Evolutionary conservation across 2,797 vertebrate species (phyloP), one percentile per base, ranked within the genome.

Genomic region (Forpus xanthops): DNA sequence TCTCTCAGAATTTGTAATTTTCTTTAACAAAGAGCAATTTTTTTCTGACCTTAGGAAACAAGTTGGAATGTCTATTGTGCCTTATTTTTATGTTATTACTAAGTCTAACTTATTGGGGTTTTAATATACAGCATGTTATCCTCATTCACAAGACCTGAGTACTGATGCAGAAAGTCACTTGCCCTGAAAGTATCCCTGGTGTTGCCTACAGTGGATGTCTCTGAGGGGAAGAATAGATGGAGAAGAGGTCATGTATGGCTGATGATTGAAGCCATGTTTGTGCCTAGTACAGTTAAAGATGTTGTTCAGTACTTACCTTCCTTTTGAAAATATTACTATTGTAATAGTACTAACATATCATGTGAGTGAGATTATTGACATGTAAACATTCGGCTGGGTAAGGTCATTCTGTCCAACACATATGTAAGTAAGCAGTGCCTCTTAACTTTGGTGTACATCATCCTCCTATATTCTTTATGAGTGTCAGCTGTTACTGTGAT

Each of bases 271-370:
- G 50, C 56, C 68, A 70, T 33, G 12, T 92, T 94, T 87, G 80
- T 64, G 60, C 53, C 74, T 70, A 24, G 30, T 68, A 91, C 66
- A 88, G 89, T 83, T 83, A 82, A 89, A 85, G 68, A 70, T 86
- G 90, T 64, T 96, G 78, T 93, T 96, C 55, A 68, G 53, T 88
- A 87, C 3, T 64, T 82, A 83, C 45, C 86, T 90, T 90, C 81
- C 90, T 78, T 95, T 25, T 91, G 49, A 94, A 95, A 96, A 96
- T 94, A 94, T 76, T 96, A n/a, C 88, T 93, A 44, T 88, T 97
- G 84, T 71, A 44, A 31, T 24, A 21, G 42, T 72, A 97, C 92
- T 90, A 95, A 55, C 66, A 31, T 82, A 77, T 70, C n/a, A n/a
- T n/a, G n/a, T n/a, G n/a, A n/a, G n/a, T n/a, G n/a, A n/a, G n/a